Evolutionary conservation across 2,888 invertebrate genomes (phyloP), one percentile per base, ranked within the genome.

Genomic region (Flexamia atlantica): DNA sequence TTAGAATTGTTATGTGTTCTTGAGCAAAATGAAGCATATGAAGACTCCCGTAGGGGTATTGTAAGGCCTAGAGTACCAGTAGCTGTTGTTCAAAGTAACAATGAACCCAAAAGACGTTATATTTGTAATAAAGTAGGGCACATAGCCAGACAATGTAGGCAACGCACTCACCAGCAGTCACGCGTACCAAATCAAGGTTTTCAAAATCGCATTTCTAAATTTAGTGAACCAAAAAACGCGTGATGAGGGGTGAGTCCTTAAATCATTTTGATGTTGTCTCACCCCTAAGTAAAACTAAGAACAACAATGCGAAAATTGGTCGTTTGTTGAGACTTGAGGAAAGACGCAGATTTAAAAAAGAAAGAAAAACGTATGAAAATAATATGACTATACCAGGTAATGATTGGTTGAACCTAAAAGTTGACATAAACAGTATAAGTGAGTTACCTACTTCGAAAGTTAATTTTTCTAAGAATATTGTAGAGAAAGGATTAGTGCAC

Each of bases 21-120:
- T 23, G 57, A 57, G 23, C 57, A 57, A 57, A 57, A 57, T 57
- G 57, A 23, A 57, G 57, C 57, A 3, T 57, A 57, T 57, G 57
- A 57, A 12, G 57, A 57, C 23, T 57, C 57, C 7, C 20, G 57
- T 57, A 57, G 57, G 20, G 57, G 57, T 17, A 4, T 23, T 7
- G 23, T 57, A 57, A 57, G 23, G 23, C 57, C 57, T 23, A 7
- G 23, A 57, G 57, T 57, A 57, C 10, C 7, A 57, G 57, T 57
- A 57, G 57, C 57, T 12, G 20, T n/a, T 23, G 7, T 57, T 7
- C 10, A 57, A 23, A 20, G 23, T 57, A 57, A 12, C 57, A 57
- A 23, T 7, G 57, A 20, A 23, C 57, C 57, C 20, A 57, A 2
- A 23, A 23, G 7, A 23, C 12, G 57, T 20, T 57, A 57, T 20